phyloP scores from a whole-genome alignment of 2,797 vertebrate species.

The Gadopsis bispinosus region DNA sequence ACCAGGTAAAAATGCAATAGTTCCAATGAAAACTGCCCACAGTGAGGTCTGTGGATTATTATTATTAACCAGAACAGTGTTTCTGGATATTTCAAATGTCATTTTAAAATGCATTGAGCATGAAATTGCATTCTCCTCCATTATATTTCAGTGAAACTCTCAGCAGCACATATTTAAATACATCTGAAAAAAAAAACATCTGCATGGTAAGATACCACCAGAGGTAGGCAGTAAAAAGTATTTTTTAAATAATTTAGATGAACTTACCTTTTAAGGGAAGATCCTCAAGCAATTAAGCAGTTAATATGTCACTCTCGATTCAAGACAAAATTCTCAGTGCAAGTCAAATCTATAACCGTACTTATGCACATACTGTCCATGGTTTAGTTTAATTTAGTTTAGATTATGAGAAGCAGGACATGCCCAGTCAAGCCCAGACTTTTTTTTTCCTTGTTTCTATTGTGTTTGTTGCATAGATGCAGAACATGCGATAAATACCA shows the following conservation, averaged over 20 bases:
- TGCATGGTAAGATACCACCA: neutral
- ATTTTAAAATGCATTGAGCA: neutral
- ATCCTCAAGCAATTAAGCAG: no score
- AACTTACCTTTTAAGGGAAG: no score
- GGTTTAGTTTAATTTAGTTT: neutral
- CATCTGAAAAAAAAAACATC: neutral
- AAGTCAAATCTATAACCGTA: neutral
- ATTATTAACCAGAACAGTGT: neutral
- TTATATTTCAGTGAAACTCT: slow-evolving; percentile 3
- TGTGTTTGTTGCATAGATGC: no score
- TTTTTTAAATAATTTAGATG: neutral
- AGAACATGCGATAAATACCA: no score
- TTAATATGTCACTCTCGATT: no score
- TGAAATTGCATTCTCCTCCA: neutral
- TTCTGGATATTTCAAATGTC: neutral
- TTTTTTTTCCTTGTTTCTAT: no score
- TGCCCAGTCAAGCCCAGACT: neutral
- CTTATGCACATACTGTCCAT: no score
- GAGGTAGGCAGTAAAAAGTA: neutral
- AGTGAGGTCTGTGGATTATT: neutral
- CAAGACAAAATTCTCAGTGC: neutral
- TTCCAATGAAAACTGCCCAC: neutral
- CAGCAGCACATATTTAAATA: neutral
- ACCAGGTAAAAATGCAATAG: neutral
- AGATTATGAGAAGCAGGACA: no score